These are phyloP conservation scores for Papilio demoleus DNA, from an alignment of 2,888 invertebrate genomes.

Conservation along the genomic window DNA sequence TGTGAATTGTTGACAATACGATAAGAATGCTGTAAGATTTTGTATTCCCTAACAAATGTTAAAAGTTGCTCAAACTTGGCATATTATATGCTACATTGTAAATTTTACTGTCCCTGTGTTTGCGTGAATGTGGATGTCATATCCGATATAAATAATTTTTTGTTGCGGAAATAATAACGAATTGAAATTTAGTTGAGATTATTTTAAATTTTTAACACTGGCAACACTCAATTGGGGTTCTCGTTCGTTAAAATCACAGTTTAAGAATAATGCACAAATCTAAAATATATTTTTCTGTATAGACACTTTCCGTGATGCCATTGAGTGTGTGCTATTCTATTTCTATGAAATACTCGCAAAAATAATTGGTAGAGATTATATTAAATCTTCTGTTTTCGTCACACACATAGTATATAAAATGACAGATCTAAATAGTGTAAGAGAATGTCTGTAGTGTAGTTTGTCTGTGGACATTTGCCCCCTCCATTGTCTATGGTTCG, in stretches of 20 bases:
- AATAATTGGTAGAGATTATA: constrained; percentile 3
- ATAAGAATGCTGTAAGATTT: constrained; percentile 64
- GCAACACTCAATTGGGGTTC: not conserved
- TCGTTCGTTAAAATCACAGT: not conserved
- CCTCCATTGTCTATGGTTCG: constrained; percentile 24
- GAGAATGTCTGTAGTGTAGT: not conserved
- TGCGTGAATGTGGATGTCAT: constrained; percentile 3
- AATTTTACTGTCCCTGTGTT: constrained; percentile 13
- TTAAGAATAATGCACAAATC: not conserved
- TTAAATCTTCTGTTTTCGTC: not conserved
- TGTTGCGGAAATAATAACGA: not conserved
- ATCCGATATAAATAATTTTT: not conserved
- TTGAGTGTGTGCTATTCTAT: constrained; percentile 9
- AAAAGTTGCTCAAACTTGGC: constrained; percentile 76
- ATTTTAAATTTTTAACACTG: not conserved
- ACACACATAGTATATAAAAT: not conserved
- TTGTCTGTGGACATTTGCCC: not conserved
- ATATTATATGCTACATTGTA: constrained; percentile 23
- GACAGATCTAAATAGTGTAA: not conserved
- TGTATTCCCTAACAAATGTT: constrained; percentile 63
- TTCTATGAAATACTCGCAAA: not conserved
- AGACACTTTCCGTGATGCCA: not conserved
- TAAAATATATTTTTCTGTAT: not conserved
- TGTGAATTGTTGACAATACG: constrained; percentile 82
- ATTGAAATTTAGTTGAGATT: constrained; percentile 17